Evolutionary conservation across 2,797 vertebrate species (phyloP), one percentile per base, ranked within the genome.

Genomic region (Margarornis squamiger): DNA sequence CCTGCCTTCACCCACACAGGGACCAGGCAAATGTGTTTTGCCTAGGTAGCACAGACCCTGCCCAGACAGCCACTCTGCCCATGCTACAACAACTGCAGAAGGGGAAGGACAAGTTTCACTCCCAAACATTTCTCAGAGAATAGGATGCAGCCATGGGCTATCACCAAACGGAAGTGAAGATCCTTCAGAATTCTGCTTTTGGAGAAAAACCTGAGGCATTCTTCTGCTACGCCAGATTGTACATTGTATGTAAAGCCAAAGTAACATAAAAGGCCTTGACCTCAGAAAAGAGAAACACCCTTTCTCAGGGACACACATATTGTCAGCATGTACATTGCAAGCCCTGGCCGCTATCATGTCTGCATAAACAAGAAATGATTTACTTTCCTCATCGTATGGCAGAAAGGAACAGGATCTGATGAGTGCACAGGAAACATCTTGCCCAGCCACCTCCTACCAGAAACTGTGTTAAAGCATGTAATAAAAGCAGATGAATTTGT

Each of bases 371-470:
- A 93, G 55, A 95, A 88, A 78, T 83, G 1, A 78, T 91, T 96
- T 84, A 87, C 78, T 91, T 78, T 94, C 61, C 80, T 92, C 67
- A 57, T 68, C 18, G 0, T 67, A 67, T 6, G 92, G 77, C 62
- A 61, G 67, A 89, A 91, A 96, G 88, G 71, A 90, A 93, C 48
- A 41, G 76, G 88, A 95, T 95, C 89, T 89, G 90, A 86, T 95
- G 96, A 96, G 39, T 36, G 2, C 26, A 48, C 97, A 98, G 98
- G 97, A 98, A 98, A 95, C 63, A 80, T 94, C 93, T 93, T 95
- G 94, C 94, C 90, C 76, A 88, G 68, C 58, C 67, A 78, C 59
- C 95, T 97, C 92, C 96, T 92, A 94, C 39, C n/a, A 93, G 83
- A 34, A 52, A 43, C 87, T 74, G 75, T 67, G 21, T 46, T 5